Evolutionary conservation across 2,113 vertebrate species (phyloP).

Genomic region (Ailurus styani): DNA sequence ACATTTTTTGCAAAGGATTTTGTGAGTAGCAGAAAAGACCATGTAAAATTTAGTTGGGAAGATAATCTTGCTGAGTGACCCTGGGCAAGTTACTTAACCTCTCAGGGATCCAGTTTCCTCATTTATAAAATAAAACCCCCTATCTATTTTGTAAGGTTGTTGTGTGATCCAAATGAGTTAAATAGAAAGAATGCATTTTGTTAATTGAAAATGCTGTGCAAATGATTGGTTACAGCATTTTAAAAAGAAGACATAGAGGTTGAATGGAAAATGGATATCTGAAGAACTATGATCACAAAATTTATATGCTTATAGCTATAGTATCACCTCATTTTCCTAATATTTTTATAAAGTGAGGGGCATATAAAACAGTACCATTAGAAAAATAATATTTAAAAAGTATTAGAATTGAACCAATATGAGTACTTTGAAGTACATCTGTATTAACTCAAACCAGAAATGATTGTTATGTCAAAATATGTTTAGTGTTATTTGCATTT

Average conservation of each 20-base stretch:
- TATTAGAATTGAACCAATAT: conserved; percentile 13
- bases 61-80: not conserved
- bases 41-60: not conserved
- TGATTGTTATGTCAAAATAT: not conserved
- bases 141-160: not conserved
- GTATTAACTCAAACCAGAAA: not conserved
- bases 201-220: conserved; percentile 28
- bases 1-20: conserved; percentile 16
- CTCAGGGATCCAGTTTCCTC: not conserved
- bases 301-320: conserved; percentile 37
- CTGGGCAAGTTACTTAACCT: not conserved
- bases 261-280: conserved; percentile 14
- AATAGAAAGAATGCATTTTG: not conserved
- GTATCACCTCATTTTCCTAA: conserved; percentile 4
- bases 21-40: not conserved
- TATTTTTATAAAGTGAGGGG: not conserved
- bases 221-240: conserved; percentile 26
- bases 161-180: not conserved
- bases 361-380: not conserved
- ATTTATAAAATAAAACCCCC: conserved; percentile 18
- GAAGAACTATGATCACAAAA: not conserved
- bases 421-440: not conserved
- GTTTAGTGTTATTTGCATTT: conserved; percentile 25
- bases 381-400: conserved; percentile 11
- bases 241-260: conserved; percentile 1